Evolutionary conservation across 2,888 invertebrate genomes (phyloP).

Genomic region (Pyrrhopygopsis socrates): DNA sequence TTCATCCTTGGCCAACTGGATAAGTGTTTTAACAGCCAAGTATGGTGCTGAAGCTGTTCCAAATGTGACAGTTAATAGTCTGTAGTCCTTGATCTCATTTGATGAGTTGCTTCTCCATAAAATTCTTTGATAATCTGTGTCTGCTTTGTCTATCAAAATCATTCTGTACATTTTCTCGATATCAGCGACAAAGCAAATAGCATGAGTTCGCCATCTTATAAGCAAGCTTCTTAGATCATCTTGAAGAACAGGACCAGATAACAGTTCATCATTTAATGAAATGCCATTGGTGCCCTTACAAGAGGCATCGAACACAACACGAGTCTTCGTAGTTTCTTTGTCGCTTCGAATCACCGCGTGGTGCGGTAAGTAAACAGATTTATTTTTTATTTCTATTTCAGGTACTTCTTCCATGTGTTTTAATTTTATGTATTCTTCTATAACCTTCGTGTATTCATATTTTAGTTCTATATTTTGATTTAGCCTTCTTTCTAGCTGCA

Average conservation of each 20-base stretch:
- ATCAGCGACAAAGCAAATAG: constrained; percentile 79
- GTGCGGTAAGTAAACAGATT: constrained; percentile 53
- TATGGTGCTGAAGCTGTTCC: constrained; percentile 79
- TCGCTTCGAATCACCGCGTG: constrained; percentile 64
- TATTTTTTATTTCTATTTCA: constrained; percentile 17
- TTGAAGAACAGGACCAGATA: constrained; percentile 79
- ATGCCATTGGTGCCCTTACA: constrained; percentile 35
- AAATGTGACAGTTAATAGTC: constrained; percentile 74
- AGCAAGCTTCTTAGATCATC: constrained; percentile 79
- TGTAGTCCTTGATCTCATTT: constrained; percentile 48
- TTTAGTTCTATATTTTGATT: constrained; percentile 30
- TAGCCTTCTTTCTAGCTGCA: constrained; percentile 58
- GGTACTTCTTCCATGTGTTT: constrained; percentile 1
- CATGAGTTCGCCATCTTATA: constrained; percentile 80
- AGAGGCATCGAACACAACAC: constrained; percentile 74
- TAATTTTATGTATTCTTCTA: background rate
- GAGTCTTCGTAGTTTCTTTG: constrained; percentile 56
- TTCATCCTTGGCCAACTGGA: constrained; percentile 59
- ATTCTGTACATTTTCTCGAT: constrained; percentile 86
- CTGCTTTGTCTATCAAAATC: constrained; percentile 71
- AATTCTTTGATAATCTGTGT: constrained; percentile 77
- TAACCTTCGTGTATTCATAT: too few relatives aligned
- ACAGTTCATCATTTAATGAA: constrained; percentile 82
- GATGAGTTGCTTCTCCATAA: constrained; percentile 42
- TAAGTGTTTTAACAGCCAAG: constrained; percentile 52